Evolutionary conservation across 2,113 vertebrate genomes (phyloP).

Genomic region (Rhinogobius similis): DNA sequence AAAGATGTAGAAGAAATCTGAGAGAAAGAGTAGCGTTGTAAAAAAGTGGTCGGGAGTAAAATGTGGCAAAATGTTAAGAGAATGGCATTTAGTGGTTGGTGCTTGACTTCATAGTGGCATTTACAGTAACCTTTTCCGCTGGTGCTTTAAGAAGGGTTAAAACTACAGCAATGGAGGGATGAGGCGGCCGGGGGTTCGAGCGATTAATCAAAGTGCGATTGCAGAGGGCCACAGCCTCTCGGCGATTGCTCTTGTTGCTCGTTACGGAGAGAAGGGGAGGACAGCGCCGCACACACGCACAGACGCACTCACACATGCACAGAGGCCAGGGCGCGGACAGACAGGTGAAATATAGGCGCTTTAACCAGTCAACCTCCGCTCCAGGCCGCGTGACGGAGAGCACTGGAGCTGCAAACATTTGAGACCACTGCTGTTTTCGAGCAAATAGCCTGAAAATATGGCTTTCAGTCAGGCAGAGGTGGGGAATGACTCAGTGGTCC

Average conservation of each 20-base stretch:
- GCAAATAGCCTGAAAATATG: slow-evolving; percentile 3
- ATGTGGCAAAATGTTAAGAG: slow-evolving; percentile 53
- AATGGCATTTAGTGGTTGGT: slow-evolving; percentile 65
- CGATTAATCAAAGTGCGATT: slow-evolving; percentile 67
- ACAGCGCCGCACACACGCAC: slow-evolving; percentile 1
- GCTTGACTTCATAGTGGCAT: slow-evolving; percentile 60
- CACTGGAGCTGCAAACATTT: slow-evolving; percentile 5
- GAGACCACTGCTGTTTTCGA: neutral
- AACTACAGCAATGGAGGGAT: slow-evolving; percentile 62
- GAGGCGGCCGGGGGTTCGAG: slow-evolving; percentile 40
- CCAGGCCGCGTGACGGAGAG: slow-evolving; percentile 1
- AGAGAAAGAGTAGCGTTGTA: slow-evolving; percentile 26
- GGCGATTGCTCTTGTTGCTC: slow-evolving; percentile 40
- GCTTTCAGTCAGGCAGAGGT: neutral
- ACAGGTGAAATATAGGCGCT: slow-evolving; percentile 25
- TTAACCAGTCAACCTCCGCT: slow-evolving; percentile 13
- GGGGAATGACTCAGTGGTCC: neutral
- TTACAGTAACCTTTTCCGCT: slow-evolving; percentile 70
- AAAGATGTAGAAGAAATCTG: slow-evolving; percentile 21
- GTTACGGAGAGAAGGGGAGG: slow-evolving; percentile 30
- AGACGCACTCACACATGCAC: neutral
- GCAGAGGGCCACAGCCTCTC: slow-evolving; percentile 38
- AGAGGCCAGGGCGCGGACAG: slow-evolving; percentile 20
- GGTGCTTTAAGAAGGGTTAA: slow-evolving; percentile 72
- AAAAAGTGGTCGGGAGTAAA: slow-evolving; percentile 37